These are phyloP conservation scores for Coptodon rendalli DNA, from an alignment of 2,113 vertebrate genomes.

Conservation along the genomic window DNA sequence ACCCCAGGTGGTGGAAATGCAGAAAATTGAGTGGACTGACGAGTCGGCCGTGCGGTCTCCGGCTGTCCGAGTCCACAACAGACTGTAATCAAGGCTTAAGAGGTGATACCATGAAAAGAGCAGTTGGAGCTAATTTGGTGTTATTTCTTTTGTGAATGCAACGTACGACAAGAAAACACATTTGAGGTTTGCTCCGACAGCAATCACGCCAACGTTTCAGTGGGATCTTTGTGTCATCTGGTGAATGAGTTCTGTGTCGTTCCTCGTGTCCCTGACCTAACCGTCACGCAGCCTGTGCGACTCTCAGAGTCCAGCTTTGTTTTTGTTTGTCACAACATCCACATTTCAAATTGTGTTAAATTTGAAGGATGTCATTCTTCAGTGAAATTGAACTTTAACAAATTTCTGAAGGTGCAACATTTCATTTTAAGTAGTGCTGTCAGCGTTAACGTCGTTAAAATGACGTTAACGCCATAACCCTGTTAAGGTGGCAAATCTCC, in stretches of 20 bases:
- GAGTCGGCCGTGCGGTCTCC: accelerated
- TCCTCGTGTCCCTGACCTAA: not conserved
- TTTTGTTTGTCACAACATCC: not conserved
- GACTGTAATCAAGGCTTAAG: accelerated
- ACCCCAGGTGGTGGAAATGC: not conserved
- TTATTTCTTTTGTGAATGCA: not conserved
- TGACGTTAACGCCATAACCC: accelerated
- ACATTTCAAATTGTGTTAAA: not conserved
- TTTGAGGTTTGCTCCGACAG: accelerated
- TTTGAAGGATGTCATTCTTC: not conserved
- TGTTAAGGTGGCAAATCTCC: not conserved
- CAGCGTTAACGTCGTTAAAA: accelerated
- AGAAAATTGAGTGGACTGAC: not conserved
- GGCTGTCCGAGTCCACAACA: not conserved
- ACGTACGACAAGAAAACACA: not conserved
- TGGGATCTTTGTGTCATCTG: not conserved
- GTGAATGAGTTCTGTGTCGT: not conserved
- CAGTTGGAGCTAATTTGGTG: not conserved
- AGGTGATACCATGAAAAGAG: accelerated
- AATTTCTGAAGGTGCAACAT: not conserved
- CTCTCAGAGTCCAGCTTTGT: not conserved
- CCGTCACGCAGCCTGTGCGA: not conserved
- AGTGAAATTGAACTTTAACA: not conserved
- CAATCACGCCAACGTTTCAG: not conserved
- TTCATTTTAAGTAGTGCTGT: accelerated